Evolutionary conservation across 1,140 invertebrate genomes (phyloP).

Genomic region (Ridgeia piscesae): DNA sequence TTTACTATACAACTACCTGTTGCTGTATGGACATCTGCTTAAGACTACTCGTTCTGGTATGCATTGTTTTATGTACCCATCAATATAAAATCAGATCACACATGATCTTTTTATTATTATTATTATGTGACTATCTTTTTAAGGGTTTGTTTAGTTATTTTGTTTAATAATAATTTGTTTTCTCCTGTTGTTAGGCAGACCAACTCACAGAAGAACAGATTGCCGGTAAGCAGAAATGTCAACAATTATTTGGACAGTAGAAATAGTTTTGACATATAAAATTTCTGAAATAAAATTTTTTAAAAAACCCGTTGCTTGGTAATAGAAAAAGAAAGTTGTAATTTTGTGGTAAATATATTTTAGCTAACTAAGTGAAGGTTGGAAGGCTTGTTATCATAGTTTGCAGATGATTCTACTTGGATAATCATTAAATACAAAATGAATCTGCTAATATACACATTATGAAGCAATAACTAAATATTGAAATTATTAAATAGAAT

Average conservation of each 20-base stretch:
- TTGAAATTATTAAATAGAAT: no score
- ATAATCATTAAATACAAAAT: no score
- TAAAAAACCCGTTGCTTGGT: neutral
- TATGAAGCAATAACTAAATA: no score
- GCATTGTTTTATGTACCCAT: no score
- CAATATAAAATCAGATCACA: no score
- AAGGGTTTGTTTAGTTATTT: neutral
- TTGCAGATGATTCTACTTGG: neutral
- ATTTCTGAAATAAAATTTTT: neutral
- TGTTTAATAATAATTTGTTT: neutral
- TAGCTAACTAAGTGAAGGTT: neutral
- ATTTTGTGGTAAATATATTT: no score
- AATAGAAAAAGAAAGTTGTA: neutral
- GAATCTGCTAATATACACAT: no score
- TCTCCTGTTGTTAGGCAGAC: slow-evolving; percentile 9
- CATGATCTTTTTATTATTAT: no score
- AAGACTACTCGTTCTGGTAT: no score
- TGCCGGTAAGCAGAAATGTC: slow-evolving; percentile 10
- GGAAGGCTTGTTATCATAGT: neutral
- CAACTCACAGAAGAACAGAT: slow-evolving; percentile 24
- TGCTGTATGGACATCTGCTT: no score
- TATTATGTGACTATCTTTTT: no score
- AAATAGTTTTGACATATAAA: neutral
- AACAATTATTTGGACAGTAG: neutral
- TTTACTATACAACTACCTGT: no score